Conservation (phyloP, 2,797 vertebrate genomes). For the Arctocebus calabarensis region DNA sequence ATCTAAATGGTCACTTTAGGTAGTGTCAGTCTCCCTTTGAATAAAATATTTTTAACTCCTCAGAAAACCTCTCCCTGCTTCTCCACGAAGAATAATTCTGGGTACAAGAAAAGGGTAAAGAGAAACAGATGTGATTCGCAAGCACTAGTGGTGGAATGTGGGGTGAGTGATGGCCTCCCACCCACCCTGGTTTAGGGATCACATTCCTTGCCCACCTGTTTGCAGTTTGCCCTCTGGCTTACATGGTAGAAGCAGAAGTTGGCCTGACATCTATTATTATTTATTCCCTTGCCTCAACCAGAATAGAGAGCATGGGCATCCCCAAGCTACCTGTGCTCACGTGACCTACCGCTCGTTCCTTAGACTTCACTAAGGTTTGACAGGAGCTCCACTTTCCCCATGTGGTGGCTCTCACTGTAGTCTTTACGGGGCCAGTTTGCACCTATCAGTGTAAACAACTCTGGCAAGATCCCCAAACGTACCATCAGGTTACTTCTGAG, state of each 20-base stretch:
- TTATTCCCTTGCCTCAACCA: background rate
- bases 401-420: background rate
- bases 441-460: background rate
- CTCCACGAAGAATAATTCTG: background rate
- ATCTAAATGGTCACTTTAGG: conserved; percentile 9
- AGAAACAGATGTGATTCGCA: background rate
- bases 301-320: background rate
- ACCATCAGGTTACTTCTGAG: background rate
- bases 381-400: background rate
- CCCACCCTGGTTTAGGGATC: background rate
- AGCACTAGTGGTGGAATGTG: fast-evolving
- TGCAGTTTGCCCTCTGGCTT: background rate
- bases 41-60: background rate
- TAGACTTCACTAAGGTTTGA: background rate
- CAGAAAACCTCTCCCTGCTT: background rate
- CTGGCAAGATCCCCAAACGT: background rate
- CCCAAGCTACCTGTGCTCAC: background rate
- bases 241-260: background rate
- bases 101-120: background rate
- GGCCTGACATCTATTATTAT: background rate
- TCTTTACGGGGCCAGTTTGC: background rate
- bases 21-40: background rate
- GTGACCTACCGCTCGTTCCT: background rate
- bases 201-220: background rate
- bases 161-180: background rate